A percentile compares a stretch with the other conserved stretches of the same genome.
These are phyloP conservation scores for Caenorhabditis panamensis DNA, from an alignment of 2,888 invertebrate species.

Conservation along the genomic window DNA sequence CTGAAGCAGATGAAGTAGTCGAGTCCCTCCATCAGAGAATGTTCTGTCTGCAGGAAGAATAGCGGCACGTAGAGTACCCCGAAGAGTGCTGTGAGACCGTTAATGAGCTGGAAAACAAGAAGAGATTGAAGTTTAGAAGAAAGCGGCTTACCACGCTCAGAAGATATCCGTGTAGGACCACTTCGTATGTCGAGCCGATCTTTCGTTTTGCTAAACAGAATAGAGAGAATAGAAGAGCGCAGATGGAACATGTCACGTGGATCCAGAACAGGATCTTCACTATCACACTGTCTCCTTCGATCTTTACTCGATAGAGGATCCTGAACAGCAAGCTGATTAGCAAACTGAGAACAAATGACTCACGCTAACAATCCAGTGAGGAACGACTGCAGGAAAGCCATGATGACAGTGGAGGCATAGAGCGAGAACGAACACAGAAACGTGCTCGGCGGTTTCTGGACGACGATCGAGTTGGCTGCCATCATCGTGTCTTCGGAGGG, in stretches of 20 bases:
- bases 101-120: conserved; percentile 65
- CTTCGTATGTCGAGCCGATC: conserved; percentile 69
- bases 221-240: conserved; percentile 62
- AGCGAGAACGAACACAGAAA: conserved; percentile 55
- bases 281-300: conserved; percentile 62
- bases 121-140: not conserved
- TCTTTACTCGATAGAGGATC: conserved; percentile 60
- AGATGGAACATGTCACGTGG: conserved; percentile 63
- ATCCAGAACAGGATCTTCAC: conserved; percentile 69
- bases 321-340: conserved; percentile 45
- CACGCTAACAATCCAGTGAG: conserved; percentile 41
- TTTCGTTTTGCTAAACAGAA: conserved; percentile 67
- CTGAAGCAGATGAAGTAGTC: conserved; percentile 60
- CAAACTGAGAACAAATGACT: conserved; percentile 8
- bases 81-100: conserved; percentile 70
- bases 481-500: conserved; percentile 29
- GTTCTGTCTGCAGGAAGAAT: conserved; percentile 68
- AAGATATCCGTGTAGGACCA: conserved; percentile 70
- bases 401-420: conserved; percentile 52
- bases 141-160: conserved; percentile 67
- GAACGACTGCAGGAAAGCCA: conserved; percentile 48
- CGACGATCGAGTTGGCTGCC: conserved; percentile 55
- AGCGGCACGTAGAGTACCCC: conserved; percentile 70
- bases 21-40: conserved; percentile 67
- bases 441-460: conserved; percentile 52